Evolutionary conservation across 2,888 invertebrate genomes (phyloP), one percentile per base, ranked within the genome.

Genomic region (Pseudococcus viburni): DNA sequence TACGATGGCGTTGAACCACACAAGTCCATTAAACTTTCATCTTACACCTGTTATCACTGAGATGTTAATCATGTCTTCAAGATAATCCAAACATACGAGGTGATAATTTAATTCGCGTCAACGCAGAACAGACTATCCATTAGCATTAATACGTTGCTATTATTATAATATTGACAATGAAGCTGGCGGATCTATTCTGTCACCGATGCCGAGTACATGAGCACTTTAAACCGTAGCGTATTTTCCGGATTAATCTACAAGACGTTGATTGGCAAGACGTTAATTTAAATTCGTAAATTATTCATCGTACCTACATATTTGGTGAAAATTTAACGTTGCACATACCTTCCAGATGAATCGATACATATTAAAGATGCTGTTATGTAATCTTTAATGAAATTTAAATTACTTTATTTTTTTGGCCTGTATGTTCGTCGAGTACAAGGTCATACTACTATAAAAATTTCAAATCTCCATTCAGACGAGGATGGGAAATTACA

Each of bases 61-160:
- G 80, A 46, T 46, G 80, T 46, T 83, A 83, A 83, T 83, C 80
- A 83, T 83, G 80, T 83, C 80, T 83, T 83, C 46, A 12, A 83
- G 46, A 83, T 83, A 46, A 83, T 83, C 46, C 19, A 46, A 46
- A 46, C 80, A 83, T 83, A 77, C 77, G 39, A 46, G 80, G 80
- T 83, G 80, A 83, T 83, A 83, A 83, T 83, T 83, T 83, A 83
- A 83, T 83, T 83, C 80, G 46, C 80, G 46, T 83, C 19, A 83
- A 19, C 80, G 46, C 4, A 59, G 59, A 59, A n/a, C n/a, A 59
- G 42, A 19, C 19, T 46, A 46, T 83, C 80, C 80, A 83, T 83
- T 83, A 83, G 19, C 80, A 83, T 77, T 77, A 77, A 77, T 46
- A 19, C 80, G 39, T 42, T n/a, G 39, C 80, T 46, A 83, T 83